Percentiles rank a stretch among this genome's conserved stretches.
Conservation (phyloP, 2,113 vertebrate genomes). For the Pogona vitticeps region DNA sequence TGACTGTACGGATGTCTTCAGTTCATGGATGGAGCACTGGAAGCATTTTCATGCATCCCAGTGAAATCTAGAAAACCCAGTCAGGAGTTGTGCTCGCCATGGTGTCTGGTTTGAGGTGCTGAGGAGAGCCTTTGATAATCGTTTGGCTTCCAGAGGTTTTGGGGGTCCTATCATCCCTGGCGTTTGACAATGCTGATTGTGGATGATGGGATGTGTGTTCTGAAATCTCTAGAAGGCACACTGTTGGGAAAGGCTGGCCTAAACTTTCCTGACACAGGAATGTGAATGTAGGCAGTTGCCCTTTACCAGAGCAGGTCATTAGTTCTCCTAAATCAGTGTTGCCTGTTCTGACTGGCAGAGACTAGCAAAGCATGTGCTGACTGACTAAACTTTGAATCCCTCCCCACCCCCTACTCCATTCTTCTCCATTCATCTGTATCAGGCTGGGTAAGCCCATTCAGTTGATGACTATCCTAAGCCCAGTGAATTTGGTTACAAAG, state of each 20-base stretch:
- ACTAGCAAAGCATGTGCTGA: background rate
- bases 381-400: too few species aligned
- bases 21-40: background rate
- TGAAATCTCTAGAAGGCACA: background rate
- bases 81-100: background rate
- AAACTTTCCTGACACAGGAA: background rate
- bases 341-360: background rate
- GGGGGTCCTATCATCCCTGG: too few species aligned
- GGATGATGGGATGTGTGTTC: background rate
- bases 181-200: background rate
- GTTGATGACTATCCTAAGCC: too few species aligned
- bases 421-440: too few species aligned
- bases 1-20: background rate
- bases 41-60: accelerated
- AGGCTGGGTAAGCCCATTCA: too few species aligned
- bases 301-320: background rate
- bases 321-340: background rate
- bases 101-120: too few species aligned
- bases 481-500: too few species aligned
- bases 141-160: too few species aligned
- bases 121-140: too few species aligned
- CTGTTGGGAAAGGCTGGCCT: background rate
- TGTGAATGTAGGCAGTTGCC: background rate
- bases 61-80: background rate
- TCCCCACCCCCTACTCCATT: too few species aligned